Evolutionary conservation across 2,888 invertebrate species (phyloP).

Genomic region (Hylaea fasciaria): DNA sequence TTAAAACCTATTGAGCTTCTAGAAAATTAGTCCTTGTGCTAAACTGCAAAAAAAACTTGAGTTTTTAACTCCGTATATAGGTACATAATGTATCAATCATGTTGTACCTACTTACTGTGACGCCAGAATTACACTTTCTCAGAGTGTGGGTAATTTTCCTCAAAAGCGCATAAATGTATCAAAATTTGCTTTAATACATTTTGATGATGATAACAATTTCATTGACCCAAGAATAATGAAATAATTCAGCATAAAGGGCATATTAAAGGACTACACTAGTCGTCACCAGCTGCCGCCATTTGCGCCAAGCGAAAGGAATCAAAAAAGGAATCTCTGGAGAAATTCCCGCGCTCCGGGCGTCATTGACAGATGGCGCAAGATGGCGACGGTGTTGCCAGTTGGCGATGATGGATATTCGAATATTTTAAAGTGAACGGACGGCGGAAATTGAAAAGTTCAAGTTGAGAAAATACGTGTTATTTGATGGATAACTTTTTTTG

Average conservation of each 20-base stretch:
- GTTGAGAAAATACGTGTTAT: constrained; percentile 5
- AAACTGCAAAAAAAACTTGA: too few species aligned
- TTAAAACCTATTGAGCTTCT: background rate
- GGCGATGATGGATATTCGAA: constrained; percentile 38
- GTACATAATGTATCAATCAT: too few species aligned
- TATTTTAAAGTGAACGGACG: constrained; percentile 25
- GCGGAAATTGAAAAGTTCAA: constrained; percentile 17
- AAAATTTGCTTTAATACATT: too few species aligned
- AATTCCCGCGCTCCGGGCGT: constrained; percentile 51
- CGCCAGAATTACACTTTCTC: too few species aligned
- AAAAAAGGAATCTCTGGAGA: constrained; percentile 53
- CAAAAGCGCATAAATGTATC: too few species aligned
- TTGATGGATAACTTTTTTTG: background rate
- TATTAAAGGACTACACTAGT: background rate
- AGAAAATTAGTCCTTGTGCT: too few species aligned
- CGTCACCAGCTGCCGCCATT: constrained; percentile 45
- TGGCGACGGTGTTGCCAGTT: constrained; percentile 53
- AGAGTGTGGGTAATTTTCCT: too few species aligned
- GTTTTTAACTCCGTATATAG: too few species aligned
- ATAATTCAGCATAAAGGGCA: background rate
- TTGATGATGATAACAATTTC: too few species aligned
- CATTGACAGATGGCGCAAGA: constrained; percentile 62
- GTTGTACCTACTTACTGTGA: too few species aligned
- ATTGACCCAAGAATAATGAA: too few species aligned
- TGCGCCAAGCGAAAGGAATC: constrained; percentile 47